phyloP scores from a whole-genome alignment of 2,888 invertebrate genomes.

The Crocallis elinguaria region DNA sequence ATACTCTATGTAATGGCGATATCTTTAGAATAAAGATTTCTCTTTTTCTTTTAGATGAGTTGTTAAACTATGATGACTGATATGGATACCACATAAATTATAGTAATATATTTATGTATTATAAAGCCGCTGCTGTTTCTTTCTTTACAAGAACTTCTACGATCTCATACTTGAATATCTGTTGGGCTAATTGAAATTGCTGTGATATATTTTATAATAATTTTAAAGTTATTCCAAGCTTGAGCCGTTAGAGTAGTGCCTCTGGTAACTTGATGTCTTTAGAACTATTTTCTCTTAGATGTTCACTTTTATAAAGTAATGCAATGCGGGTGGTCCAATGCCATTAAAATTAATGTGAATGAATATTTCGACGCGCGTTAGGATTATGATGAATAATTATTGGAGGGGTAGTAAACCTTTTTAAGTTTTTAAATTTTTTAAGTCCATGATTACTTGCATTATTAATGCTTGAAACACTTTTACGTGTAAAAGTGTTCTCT shows the following conservation, averaged over 20 bases:
- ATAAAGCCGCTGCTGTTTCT: slow-evolving; percentile 43
- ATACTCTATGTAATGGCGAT: slow-evolving; percentile 31
- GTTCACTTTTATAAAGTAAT: slow-evolving; percentile 54
- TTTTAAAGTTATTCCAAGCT: slow-evolving; percentile 63
- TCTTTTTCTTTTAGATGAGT: slow-evolving; percentile 43
- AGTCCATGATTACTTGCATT: slow-evolving; percentile 2
- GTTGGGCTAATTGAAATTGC: slow-evolving; percentile 77
- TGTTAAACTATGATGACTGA: slow-evolving; percentile 49
- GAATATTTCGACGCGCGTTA: neutral
- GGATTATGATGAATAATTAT: neutral
- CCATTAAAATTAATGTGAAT: slow-evolving; percentile 4
- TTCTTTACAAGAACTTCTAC: slow-evolving; percentile 36
- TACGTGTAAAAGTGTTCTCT: neutral
- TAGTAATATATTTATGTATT: slow-evolving; percentile 49
- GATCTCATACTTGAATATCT: slow-evolving; percentile 50
- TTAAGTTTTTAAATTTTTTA: neutral
- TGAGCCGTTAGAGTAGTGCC: slow-evolving; percentile 59
- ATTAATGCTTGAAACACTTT: neutral
- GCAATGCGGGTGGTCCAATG: slow-evolving; percentile 67
- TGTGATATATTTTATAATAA: slow-evolving; percentile 82
- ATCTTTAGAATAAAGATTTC: slow-evolving; percentile 38
- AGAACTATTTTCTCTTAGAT: slow-evolving; percentile 59
- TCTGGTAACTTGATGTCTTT: slow-evolving; percentile 60
- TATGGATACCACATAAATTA: slow-evolving; percentile 52
- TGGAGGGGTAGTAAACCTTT: neutral